A percentile compares a stretch with the other conserved stretches of the same genome.
phyloP scores from a whole-genome alignment of 2,113 vertebrate genomes.

The Lipotes vexillifer region DNA sequence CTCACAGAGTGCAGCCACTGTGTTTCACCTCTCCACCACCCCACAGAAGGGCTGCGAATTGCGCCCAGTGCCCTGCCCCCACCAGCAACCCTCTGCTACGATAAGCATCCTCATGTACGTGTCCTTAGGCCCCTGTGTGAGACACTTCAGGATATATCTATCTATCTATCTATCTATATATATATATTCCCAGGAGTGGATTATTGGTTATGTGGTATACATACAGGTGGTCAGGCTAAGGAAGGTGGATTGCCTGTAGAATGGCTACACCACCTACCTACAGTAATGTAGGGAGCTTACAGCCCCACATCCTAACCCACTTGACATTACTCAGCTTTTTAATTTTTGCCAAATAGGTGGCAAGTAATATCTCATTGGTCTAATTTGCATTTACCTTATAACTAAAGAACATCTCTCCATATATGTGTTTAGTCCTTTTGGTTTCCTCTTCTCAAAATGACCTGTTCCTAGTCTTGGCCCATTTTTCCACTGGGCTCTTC shows the following conservation, averaged over 20 bases:
- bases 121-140: background rate
- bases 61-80: background rate
- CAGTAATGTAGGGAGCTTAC: background rate
- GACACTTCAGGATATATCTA: background rate
- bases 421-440: background rate
- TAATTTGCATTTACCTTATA: background rate
- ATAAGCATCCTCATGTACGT: background rate
- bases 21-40: background rate
- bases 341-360: background rate
- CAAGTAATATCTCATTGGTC: background rate
- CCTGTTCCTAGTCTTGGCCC: background rate
- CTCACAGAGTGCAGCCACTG: too few relatives aligned
- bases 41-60: rapidly evolving
- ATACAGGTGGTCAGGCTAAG: background rate
- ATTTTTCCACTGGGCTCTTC: background rate
- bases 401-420: background rate
- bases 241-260: too few relatives aligned
- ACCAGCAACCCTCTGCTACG: background rate
- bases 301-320: rapidly evolving
- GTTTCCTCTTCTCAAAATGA: background rate
- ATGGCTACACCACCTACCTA: too few relatives aligned
- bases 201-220: background rate
- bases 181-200: background rate
- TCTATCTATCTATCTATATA: too few relatives aligned
- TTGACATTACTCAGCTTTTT: background rate